Evolutionary conservation across 2,888 invertebrate species (phyloP).

Genomic region (Pelosia muscerda): DNA sequence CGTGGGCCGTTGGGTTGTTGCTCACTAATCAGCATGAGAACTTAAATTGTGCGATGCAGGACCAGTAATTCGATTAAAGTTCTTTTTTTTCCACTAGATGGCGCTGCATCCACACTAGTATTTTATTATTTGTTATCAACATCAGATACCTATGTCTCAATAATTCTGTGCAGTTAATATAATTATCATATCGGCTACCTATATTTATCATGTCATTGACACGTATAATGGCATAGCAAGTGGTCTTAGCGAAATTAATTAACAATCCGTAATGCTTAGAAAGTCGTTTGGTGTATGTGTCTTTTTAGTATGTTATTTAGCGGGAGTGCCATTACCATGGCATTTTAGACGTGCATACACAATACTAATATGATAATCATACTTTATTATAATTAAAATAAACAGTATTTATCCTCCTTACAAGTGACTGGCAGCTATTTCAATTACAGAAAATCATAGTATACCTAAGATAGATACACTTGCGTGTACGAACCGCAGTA

Average conservation of each 20-base stretch:
- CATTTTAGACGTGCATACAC: background rate
- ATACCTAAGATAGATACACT: background rate
- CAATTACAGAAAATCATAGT: background rate
- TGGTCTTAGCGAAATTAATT: no score
- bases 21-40: no score
- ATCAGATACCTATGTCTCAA: no score
- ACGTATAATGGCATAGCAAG: background rate
- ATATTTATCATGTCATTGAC: background rate
- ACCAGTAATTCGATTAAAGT: no score
- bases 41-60: no score
- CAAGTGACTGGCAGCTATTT: background rate
- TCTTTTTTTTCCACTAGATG: no score
- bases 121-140: no score
- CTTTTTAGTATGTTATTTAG: background rate
- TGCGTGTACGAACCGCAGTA: no score
- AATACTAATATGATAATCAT: background rate
- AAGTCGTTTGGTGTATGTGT: no score
- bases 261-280: no score
- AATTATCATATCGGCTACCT: background rate
- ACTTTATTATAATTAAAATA: background rate
- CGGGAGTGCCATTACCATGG: background rate
- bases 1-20: no score
- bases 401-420: background rate
- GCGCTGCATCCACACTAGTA: no score
- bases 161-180: background rate